These are phyloP conservation scores for Notodonta dromedarius DNA, from an alignment of 2,888 invertebrate species.

Conservation along the genomic window DNA sequence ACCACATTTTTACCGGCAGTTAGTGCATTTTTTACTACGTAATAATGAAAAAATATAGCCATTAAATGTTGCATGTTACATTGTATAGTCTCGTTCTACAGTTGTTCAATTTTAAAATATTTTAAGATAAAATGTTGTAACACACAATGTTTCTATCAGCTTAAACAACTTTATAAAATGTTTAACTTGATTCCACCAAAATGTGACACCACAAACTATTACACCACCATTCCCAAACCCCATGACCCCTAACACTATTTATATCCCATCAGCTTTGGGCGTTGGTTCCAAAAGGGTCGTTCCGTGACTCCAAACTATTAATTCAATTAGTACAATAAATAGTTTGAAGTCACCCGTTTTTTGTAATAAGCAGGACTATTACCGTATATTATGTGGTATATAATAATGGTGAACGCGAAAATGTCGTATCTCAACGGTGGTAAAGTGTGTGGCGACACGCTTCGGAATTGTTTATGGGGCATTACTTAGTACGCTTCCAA, in stretches of 20 bases:
- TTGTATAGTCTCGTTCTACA: too few species aligned
- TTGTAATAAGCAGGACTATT: constrained; percentile 71
- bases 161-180: too few species aligned
- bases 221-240: constrained; percentile 1
- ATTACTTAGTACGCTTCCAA: constrained; percentile 8
- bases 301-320: constrained; percentile 74
- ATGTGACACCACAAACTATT: constrained; percentile 1
- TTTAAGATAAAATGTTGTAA: too few species aligned
- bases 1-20: too few species aligned
- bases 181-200: constrained; percentile 11
- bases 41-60: too few species aligned
- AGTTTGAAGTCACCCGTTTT: constrained; percentile 60
- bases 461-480: constrained; percentile 28
- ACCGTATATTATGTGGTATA: constrained; percentile 77
- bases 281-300: constrained; percentile 29
- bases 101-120: too few species aligned
- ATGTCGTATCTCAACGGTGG: constrained; percentile 50
- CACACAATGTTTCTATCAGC: too few species aligned
- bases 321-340: constrained; percentile 80
- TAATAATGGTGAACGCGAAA: constrained; percentile 77
- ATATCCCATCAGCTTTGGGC: constrained; percentile 15
- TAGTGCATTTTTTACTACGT: constrained; percentile 10
- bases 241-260: constrained; percentile 13
- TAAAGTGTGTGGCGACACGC: constrained; percentile 57
- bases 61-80: too few species aligned